Base-by-base conservation (phyloP, 2,888 invertebrate genomes). In the Drosophila pseudotakahashii region DNA sequence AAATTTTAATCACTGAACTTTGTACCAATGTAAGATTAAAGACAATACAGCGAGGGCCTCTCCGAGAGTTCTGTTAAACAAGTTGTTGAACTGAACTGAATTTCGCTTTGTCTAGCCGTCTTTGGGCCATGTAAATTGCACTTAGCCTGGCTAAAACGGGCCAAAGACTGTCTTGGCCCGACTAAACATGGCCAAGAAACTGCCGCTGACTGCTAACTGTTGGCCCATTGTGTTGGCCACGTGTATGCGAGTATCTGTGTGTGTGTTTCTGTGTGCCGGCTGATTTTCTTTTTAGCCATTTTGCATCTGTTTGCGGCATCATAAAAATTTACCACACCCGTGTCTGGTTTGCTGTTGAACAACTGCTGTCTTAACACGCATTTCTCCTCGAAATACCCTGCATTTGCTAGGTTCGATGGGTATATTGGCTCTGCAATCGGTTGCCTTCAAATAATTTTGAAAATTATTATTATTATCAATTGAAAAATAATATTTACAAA, bases 291-390 rank as follows among this genome's bases (percentile, higher is more conserved):
- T 80, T 73, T 72, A 77, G 81, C 77, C 76, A 85, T 83, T 83
- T 85, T 84, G 83, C 85, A 83, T 84, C 84, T 84, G 84, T 84
- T 84, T 85, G 85, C 85, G 84, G 84, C 84, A 84, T 81, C 80
- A 84, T 85, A 84, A 83, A 84, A 84, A 84, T 83, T 75, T 81
- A 83, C 83, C 81, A 82, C 81, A 81, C 78, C 81, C 81, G 85
- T 78, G 82, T 81, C 81, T 81, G 81, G 67, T 73, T 67, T 75
- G 80, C 77, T 79, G 84, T 81, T 83, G 67, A 84, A 77, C 81
- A 73, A 73, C 73, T 77, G 79, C 81, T 79, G 79, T 67, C 73
- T 73, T 66, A 73, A 79, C 79, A 78, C 78, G 79, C 73, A 77
- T 60, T 64, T 37, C 39, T 44, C 60, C 10, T 30, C 48, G n/a